Conservation (phyloP, 2,113 vertebrate genomes). For the Thermophis baileyi region DNA sequence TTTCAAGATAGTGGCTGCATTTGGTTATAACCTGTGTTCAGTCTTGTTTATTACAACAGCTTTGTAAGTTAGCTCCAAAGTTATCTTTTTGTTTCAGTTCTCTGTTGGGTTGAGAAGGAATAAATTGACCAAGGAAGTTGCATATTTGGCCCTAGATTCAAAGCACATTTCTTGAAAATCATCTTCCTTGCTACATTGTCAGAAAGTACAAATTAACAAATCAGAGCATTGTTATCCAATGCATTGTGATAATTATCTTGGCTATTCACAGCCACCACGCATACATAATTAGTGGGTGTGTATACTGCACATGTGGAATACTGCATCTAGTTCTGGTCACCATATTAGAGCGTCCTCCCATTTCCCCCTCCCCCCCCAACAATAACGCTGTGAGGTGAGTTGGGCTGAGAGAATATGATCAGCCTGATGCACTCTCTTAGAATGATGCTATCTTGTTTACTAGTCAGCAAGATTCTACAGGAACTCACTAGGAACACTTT, state of each 20-base stretch:
- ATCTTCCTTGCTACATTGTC: not conserved
- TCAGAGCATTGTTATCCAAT: not conserved
- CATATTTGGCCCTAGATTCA: not conserved
- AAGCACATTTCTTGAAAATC: not conserved
- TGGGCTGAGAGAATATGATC: not conserved
- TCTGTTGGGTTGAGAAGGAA: not conserved
- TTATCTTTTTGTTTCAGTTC: not conserved
- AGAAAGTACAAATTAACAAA: not conserved
- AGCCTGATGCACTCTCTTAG: not conserved
- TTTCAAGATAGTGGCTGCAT: not conserved
- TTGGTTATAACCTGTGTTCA: not conserved
- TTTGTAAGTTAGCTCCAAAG: not conserved
- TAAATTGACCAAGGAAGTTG: not conserved
- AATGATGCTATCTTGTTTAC: not conserved
- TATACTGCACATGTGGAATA: too few species aligned
- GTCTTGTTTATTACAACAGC: not conserved
- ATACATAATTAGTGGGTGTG: not conserved
- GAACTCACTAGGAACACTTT: not conserved
- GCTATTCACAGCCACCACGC: not conserved
- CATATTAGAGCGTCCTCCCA: not conserved
- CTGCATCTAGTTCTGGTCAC: too few species aligned
- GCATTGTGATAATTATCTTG: not conserved
- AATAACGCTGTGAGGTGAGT: not conserved
- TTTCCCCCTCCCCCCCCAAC: not conserved
- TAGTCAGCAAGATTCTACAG: not conserved